Evolutionary conservation across 2,113 vertebrate genomes (phyloP).

Genomic region (Oryzias javanicus): DNA sequence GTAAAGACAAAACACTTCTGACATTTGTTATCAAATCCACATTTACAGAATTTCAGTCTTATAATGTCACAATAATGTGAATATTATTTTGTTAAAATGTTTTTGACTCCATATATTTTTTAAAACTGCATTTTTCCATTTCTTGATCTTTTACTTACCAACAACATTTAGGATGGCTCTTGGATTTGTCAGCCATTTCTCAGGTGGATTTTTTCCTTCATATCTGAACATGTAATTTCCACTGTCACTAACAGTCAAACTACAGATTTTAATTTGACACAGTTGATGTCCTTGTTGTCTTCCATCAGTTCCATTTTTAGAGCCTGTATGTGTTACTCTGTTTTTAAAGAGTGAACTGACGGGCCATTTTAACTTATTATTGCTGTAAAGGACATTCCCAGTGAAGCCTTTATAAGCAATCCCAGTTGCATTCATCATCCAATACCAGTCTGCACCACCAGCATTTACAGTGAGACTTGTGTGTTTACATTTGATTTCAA

Average conservation of each 20-base stretch:
- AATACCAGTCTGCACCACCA: background rate
- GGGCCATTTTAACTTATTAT: background rate
- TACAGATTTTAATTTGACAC: slow-evolving; percentile 45
- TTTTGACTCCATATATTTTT: no score
- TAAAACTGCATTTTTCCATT: background rate
- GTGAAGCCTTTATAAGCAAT: fast-evolving
- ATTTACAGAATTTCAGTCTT: background rate
- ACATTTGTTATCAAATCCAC: background rate
- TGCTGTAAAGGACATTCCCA: slow-evolving; percentile 48
- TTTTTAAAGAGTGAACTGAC: no score
- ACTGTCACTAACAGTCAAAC: slow-evolving; percentile 51
- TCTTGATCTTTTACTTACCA: slow-evolving; percentile 41
- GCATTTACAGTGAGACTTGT: fast-evolving
- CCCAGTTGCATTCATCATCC: slow-evolving; percentile 56
- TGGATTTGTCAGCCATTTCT: fast-evolving
- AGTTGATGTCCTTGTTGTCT: fast-evolving
- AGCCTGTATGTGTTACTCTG: no score
- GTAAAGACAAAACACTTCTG: background rate
- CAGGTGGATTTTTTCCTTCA: fast-evolving
- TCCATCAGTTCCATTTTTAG: no score
- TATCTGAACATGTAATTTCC: slow-evolving; percentile 59
- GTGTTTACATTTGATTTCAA: slow-evolving; percentile 40
- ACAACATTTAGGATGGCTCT: slow-evolving; percentile 18
- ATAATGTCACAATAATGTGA: background rate
- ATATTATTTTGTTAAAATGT: no score